Base-by-base conservation (phyloP, 2,888 invertebrate species). In the Thalpophila matura region DNA sequence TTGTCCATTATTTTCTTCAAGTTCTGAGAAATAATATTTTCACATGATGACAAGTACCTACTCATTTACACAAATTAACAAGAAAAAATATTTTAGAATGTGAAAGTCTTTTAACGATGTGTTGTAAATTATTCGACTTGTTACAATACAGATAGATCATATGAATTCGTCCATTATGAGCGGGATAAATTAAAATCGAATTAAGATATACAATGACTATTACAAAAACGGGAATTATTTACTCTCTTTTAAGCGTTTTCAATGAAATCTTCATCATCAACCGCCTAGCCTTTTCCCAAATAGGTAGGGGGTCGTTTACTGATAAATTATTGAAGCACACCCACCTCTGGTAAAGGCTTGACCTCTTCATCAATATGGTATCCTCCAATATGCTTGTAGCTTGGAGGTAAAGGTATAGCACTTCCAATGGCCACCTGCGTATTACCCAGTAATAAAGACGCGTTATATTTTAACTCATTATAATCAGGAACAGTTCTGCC, bases 1-100 rank as follows among this genome's bases (percentile, higher is more conserved):
- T 80, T 75, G 35, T 93, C 91, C 80, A 94, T 79, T 50, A 91
- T 81, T 22, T 80, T 83, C 69, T 92, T 75, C 1, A 94, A 65
- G 60, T 90, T 84, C 91, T 91, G 72, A 5, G 5, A 40, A 45
- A 29, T 6, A 1, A 10, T n/a, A n/a, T n/a, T n/a, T n/a, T n/a
- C n/a, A n/a, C n/a, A n/a, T n/a, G n/a, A n/a, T n/a, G n/a, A n/a
- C n/a, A n/a, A n/a, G n/a, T n/a, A n/a, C n/a, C n/a, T n/a, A n/a
- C n/a, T n/a, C n/a, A n/a, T n/a, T n/a, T n/a, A n/a, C n/a, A n/a
- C n/a, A n/a, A n/a, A n/a, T n/a, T n/a, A n/a, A n/a, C n/a, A n/a
- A n/a, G n/a, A n/a, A n/a, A n/a, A n/a, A n/a, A n/a, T n/a, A n/a
- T n/a, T n/a, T n/a, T n/a, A n/a, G n/a, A n/a, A n/a, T n/a, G n/a